These are phyloP conservation scores for Lithodes maja DNA, from an alignment of 2,888 invertebrate genomes.

Conservation along the genomic window DNA sequence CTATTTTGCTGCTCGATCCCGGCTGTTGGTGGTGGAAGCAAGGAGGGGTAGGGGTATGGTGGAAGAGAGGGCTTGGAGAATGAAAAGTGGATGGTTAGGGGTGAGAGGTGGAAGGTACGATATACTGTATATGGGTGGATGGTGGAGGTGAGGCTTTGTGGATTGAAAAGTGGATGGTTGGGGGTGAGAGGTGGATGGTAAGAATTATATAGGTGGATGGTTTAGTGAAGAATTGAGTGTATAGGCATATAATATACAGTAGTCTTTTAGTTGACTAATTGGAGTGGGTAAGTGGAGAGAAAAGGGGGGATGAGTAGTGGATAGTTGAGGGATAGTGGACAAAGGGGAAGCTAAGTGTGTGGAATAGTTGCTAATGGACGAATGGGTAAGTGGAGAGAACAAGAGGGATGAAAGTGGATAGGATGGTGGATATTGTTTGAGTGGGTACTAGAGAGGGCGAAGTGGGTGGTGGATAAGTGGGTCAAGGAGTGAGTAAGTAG, in stretches of 20 bases:
- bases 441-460: neutral
- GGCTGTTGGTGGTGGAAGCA: neutral
- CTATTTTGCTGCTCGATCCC: neutral
- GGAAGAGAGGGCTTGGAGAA: neutral
- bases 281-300: neutral
- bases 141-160: too few species aligned
- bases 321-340: neutral
- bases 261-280: neutral
- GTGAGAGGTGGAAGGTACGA: neutral
- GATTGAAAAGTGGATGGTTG: neutral
- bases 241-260: too few species aligned
- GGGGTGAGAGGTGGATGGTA: neutral
- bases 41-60: neutral
- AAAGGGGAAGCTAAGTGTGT: neutral
- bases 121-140: too few species aligned
- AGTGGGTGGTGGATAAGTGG: neutral
- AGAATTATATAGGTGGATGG: neutral
- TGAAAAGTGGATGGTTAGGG: neutral
- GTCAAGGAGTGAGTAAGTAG: neutral
- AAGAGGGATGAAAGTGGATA: neutral
- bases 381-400: neutral
- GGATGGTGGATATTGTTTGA: neutral
- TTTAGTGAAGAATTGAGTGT: neutral
- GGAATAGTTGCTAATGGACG: neutral
- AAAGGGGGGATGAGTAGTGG: neutral